phyloP scores from a whole-genome alignment of 2,113 vertebrate genomes.

The Corythoichthys intestinalis region DNA sequence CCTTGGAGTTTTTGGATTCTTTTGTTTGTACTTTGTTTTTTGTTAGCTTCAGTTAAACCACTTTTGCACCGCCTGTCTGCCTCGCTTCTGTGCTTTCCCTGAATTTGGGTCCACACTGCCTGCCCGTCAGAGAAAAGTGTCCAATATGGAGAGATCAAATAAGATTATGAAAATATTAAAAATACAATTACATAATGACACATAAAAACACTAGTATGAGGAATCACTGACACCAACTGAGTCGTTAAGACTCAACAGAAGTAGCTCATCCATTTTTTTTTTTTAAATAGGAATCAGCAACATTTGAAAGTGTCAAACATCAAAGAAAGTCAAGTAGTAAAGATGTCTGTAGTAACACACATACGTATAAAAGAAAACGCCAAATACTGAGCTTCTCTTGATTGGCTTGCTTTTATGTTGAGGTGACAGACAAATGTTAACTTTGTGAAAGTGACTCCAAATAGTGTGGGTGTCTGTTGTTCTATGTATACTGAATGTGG shows the following conservation, averaged over 20 bases:
- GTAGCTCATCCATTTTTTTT: background rate
- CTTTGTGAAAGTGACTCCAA: slow-evolving; percentile 7
- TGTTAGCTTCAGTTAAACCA: too few relatives aligned
- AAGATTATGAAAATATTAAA: too few relatives aligned
- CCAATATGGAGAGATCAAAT: too few relatives aligned
- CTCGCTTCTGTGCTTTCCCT: too few relatives aligned
- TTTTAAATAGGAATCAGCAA: background rate
- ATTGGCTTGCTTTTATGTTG: slow-evolving; percentile 32
- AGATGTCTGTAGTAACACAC: slow-evolving; percentile 6
- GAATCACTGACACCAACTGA: background rate
- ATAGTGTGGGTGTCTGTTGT: background rate
- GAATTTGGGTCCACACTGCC: too few relatives aligned
- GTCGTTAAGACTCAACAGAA: slow-evolving; percentile 3
- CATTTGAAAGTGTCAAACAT: slow-evolving; percentile 16
- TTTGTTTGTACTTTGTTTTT: too few relatives aligned
- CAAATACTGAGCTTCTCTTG: slow-evolving; percentile 14
- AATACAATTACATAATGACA: too few relatives aligned
- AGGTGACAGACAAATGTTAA: slow-evolving; percentile 18
- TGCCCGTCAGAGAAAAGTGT: too few relatives aligned
- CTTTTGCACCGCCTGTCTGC: too few relatives aligned
- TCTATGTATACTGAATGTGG: background rate
- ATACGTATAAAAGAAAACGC: slow-evolving; percentile 1
- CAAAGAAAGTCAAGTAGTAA: slow-evolving; percentile 19
- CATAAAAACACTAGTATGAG: background rate
- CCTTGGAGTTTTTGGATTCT: too few relatives aligned